These are phyloP conservation scores for Narcine bancroftii DNA, from an alignment of 2,113 vertebrate genomes.

Conservation along the genomic window DNA sequence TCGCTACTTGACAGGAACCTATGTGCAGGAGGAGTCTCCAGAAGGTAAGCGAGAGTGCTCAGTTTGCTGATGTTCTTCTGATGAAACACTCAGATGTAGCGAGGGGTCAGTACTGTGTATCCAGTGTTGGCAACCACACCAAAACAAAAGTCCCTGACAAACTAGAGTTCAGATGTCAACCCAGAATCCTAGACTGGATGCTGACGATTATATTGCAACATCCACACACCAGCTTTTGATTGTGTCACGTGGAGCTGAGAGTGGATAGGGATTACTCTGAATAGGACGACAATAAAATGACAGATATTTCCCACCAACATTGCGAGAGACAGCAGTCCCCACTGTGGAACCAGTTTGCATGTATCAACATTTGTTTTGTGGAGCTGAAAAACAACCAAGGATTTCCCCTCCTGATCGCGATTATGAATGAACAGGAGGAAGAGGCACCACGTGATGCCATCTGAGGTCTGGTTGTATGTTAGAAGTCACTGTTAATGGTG, in stretches of 20 bases:
- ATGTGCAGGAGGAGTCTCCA: constrained; percentile 94
- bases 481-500: not conserved
- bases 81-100: not conserved
- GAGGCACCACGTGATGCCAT: not conserved
- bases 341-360: not conserved
- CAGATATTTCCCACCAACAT: not conserved
- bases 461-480: not conserved
- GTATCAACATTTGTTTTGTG: not conserved
- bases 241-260: not conserved
- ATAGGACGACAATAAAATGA: not conserved
- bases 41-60: constrained; percentile 67
- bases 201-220: not conserved
- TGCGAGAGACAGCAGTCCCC: not conserved
- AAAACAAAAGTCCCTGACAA: not conserved
- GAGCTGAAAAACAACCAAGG: not conserved
- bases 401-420: not conserved
- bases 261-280: not conserved
- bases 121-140: not conserved
- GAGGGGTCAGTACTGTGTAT: not conserved
- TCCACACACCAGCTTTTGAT: not conserved
- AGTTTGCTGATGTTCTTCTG: not conserved
- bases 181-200: no score
- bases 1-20: constrained; percentile 90
- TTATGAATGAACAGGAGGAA: not conserved
- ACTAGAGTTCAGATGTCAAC: not conserved